These are phyloP conservation scores for Eospalax fontanierii DNA, from an alignment of 2,797 vertebrate species.

Conservation along the genomic window DNA sequence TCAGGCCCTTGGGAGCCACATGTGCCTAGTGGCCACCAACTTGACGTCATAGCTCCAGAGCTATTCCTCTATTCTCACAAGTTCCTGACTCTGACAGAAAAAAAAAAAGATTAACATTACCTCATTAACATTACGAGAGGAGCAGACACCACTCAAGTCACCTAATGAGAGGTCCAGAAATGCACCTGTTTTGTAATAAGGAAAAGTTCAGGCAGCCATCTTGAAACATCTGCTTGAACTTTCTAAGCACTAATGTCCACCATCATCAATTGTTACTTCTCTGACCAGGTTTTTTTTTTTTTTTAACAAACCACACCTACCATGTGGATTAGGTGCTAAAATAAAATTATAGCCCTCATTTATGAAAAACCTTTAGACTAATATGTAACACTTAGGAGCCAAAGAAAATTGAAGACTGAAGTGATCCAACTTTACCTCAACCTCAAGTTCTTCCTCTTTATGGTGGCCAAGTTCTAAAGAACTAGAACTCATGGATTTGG, in stretches of 20 bases:
- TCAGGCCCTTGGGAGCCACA: not conserved
- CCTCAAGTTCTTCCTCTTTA: not conserved
- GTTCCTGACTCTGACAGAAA: not conserved
- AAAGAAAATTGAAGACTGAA: conserved; percentile 6
- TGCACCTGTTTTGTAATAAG: not conserved
- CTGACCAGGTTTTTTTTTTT: not conserved
- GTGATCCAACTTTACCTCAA: not conserved
- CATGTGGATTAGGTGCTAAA: conserved; percentile 69
- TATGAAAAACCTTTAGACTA: not conserved
- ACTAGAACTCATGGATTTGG: not conserved
- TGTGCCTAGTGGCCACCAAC: not conserved
- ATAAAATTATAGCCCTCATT: conserved; percentile 32
- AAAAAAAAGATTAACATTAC: not conserved
- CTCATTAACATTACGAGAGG: conserved; percentile 40
- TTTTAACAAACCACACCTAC: conserved; percentile 16
- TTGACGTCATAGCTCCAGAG: not conserved
- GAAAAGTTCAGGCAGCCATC: not conserved
- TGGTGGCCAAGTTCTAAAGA: not conserved
- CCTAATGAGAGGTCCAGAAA: conserved; percentile 10
- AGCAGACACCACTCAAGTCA: not conserved
- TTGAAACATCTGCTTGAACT: not conserved
- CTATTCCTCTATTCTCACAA: not conserved
- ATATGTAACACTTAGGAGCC: not conserved
- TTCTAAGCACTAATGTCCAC: not conserved
- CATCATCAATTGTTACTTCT: not conserved